Percentiles rank a stretch among this genome's conserved stretches.
Conservation (phyloP, 2,888 invertebrate genomes). For the Miltochrista miniata region DNA sequence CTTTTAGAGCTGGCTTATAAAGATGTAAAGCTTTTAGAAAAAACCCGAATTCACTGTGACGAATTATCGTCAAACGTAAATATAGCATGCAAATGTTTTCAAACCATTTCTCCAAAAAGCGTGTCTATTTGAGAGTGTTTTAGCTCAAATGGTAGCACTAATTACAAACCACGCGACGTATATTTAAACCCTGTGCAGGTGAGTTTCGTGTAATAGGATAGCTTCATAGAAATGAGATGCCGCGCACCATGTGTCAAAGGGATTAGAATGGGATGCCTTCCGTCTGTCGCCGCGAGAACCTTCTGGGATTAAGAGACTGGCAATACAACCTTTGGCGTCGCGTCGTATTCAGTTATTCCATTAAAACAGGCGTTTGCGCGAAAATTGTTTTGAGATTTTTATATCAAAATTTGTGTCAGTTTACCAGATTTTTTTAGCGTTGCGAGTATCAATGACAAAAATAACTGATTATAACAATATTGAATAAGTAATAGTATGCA, state of each 20-base stretch:
- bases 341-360: slow-evolving; percentile 47
- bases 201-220: slow-evolving; percentile 35
- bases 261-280: slow-evolving; percentile 47
- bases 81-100: slow-evolving; percentile 5
- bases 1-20: no score
- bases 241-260: slow-evolving; percentile 50
- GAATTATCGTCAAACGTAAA: no score
- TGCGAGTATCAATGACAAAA: no score
- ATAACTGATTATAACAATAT: no score
- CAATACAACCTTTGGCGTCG: slow-evolving; percentile 38
- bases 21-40: no score
- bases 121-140: slow-evolving; percentile 19
- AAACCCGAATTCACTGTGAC: no score
- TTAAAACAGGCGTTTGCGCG: slow-evolving; percentile 30
- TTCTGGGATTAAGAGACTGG: slow-evolving; percentile 51
- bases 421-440: no score
- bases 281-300: slow-evolving; percentile 45
- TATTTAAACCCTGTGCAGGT: slow-evolving; percentile 14
- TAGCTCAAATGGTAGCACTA: slow-evolving; percentile 18
- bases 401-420: background rate
- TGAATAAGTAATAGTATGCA: no score
- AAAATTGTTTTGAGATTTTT: slow-evolving; percentile 5
- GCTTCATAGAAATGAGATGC: slow-evolving; percentile 31
- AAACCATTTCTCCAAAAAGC: slow-evolving; percentile 10
- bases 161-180: slow-evolving; percentile 25